Evolutionary conservation across 2,113 vertebrate species (phyloP).

Genomic region (Toxostoma redivivum): DNA sequence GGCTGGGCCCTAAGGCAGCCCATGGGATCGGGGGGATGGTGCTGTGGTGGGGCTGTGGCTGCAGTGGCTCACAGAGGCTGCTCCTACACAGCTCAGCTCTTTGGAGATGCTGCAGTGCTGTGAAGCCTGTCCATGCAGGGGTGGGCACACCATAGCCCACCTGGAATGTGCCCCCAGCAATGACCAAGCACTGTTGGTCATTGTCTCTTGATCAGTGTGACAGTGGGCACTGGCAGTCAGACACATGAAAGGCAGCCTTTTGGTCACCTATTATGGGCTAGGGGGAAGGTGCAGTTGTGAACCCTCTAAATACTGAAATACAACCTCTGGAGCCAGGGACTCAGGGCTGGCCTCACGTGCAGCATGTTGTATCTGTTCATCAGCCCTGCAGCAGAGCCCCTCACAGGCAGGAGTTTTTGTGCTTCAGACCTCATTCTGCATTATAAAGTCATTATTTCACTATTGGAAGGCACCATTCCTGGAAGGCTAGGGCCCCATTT

Average conservation of each 20-base stretch:
- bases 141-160: neutral
- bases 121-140: fast-evolving
- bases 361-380: fast-evolving
- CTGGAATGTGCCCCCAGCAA: neutral
- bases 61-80: neutral
- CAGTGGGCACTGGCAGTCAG: neutral
- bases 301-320: neutral
- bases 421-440: neutral
- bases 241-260: fast-evolving
- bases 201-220: neutral
- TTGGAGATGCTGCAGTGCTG: neutral
- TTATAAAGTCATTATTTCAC: neutral
- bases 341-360: fast-evolving
- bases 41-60: neutral
- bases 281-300: neutral
- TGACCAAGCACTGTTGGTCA: neutral
- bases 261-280: neutral
- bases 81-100: too few relatives aligned
- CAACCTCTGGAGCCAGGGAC: neutral
- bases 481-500: neutral
- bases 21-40: neutral
- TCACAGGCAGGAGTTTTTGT: fast-evolving
- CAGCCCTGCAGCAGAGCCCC: neutral
- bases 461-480: neutral
- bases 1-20: neutral